phyloP scores from a whole-genome alignment of 2,888 invertebrate genomes.

The Nemotelus pantherinus region DNA sequence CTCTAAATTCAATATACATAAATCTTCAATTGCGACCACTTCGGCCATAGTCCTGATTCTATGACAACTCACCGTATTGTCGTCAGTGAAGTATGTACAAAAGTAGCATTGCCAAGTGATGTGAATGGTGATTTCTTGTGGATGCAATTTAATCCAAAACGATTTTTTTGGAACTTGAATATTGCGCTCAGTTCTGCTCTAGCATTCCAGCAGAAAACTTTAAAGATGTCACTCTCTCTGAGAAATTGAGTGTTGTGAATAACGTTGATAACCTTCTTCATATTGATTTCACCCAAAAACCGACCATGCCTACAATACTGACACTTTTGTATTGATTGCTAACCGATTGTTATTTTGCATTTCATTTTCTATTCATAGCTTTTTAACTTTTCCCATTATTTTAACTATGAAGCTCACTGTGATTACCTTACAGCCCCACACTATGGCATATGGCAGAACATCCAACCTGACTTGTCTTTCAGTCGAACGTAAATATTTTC shows the following conservation, averaged over 20 bases:
- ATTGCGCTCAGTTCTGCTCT: no score
- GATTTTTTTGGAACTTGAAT: neutral
- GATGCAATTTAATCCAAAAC: conserved; percentile 3
- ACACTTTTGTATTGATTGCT: conserved; percentile 33
- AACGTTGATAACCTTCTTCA: neutral
- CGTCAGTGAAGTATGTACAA: neutral
- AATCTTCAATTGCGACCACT: neutral
- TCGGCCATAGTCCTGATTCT: neutral
- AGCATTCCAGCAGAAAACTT: conserved; percentile 9
- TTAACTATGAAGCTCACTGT: neutral
- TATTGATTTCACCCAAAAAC: neutral
- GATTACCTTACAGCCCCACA: no score
- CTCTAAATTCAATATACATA: neutral
- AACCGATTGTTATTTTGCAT: conserved; percentile 28
- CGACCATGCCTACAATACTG: neutral
- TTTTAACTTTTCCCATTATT: conserved; percentile 9
- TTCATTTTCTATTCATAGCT: conserved; percentile 1
- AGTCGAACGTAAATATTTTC: conserved; percentile 24
- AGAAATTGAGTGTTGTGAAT: neutral
- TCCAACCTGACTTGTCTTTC: neutral
- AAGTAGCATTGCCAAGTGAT: neutral
- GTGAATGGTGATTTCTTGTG: neutral
- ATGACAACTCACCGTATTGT: no score
- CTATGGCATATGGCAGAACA: neutral
- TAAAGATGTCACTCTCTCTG: conserved; percentile 10